Percentiles rank a stretch among this genome's conserved stretches.
phyloP scores from a whole-genome alignment of 2,888 invertebrate species.

The Tryphoninae sp. region DNA sequence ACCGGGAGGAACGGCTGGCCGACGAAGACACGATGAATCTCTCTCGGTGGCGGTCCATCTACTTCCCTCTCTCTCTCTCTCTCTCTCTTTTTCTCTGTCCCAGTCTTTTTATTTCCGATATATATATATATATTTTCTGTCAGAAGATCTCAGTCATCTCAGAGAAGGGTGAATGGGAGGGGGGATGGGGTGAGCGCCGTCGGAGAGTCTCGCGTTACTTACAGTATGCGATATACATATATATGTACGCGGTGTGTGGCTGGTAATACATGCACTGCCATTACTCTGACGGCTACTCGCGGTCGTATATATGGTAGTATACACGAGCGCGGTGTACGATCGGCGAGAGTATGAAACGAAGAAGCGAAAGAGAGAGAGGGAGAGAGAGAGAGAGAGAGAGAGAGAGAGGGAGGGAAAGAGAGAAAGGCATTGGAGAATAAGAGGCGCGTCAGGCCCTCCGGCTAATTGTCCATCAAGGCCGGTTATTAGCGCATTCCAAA shows the following conservation, averaged over 20 bases:
- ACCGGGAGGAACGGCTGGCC: conserved; percentile 38
- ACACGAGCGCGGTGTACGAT: conserved; percentile 22
- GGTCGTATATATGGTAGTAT: conserved; percentile 26
- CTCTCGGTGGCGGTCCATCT: background rate
- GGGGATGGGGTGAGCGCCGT: conserved; percentile 29
- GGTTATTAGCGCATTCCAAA: conserved; percentile 60
- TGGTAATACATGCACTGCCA: conserved; percentile 55
- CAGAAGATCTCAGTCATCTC: conserved; percentile 49
- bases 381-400: conserved; percentile 11
- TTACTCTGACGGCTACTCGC: conserved; percentile 56
- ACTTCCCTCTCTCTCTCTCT: conserved; percentile 18
- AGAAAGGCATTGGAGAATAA: background rate
- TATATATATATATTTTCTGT: conserved; percentile 18
- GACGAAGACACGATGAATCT: conserved; percentile 56
- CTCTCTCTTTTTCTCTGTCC: conserved; percentile 25
- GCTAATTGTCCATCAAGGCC: conserved; percentile 59
- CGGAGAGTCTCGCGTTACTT: conserved; percentile 54
- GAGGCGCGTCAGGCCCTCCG: conserved; percentile 53
- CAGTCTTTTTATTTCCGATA: background rate
- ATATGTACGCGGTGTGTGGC: conserved; percentile 53
- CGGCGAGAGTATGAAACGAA: background rate
- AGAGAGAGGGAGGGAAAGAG: conserved; percentile 6
- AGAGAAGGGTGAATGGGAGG: conserved; percentile 46
- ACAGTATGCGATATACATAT: conserved; percentile 8
- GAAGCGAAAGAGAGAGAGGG: background rate